Base-by-base conservation (phyloP, 2,888 invertebrate genomes). In the Drosophila incognita region DNA sequence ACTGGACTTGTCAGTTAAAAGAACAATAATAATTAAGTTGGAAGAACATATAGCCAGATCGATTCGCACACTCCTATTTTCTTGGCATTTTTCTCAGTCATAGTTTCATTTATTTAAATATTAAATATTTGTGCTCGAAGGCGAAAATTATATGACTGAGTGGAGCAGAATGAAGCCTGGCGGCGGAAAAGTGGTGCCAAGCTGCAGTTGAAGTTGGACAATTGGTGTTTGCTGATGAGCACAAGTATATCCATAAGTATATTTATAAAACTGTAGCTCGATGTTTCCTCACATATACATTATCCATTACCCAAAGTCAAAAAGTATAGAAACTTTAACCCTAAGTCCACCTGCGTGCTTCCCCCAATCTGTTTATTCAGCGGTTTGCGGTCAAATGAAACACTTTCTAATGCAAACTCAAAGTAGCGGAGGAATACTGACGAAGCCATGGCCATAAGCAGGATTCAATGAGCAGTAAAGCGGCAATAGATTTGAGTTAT, bases 401-500 rank as follows among this genome's bases (percentile, higher is more conserved):
- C 68, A 80, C 57, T 74, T 79, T 77, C 77, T 53, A 61, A 69
- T 52, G 46, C n/a, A 46, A 40, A 35, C 40, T 24, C n/a, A 53
- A 42, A 33, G 58, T 36, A 57, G 29, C 27, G 1, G 49, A 56
- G 49, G 42, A 64, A 71, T 70, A 68, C 79, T 79, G 74, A 74
- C 60, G 69, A 74, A 72, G 69, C 65, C 72, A 58, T 62, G 70
- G 64, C 49, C 78, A 86, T 82, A 84, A 81, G 78, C 80, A 76
- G 79, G 79, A 82, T 86, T 77, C 90, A 89, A 84, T 89, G 84
- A 89, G 83, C 86, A 87, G 82, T 82, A 89, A 87, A 89, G 83
- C 83, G 77, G 79, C 82, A 86, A 90, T 89, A 87, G 90, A 90
- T 90, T 89, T 90, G 90, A 90, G 86, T 90, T 90, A 90, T 90